Conservation (phyloP, 2,888 invertebrate species). For the Diplazon laetatorius region DNA sequence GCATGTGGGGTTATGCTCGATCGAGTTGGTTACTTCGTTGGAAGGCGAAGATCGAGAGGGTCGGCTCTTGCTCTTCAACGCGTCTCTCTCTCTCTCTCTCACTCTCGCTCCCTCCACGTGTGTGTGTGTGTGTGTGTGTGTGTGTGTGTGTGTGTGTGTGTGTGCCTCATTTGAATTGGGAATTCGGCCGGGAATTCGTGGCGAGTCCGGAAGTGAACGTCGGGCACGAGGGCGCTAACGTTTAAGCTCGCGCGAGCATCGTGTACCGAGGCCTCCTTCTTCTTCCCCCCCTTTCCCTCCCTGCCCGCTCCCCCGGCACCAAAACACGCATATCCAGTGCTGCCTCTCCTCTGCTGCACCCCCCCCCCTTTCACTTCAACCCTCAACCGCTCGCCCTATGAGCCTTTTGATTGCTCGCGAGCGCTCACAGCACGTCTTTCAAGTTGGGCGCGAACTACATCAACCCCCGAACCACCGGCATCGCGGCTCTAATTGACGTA, state of each 20-base stretch:
- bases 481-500: conserved; percentile 76
- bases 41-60: too few relatives aligned
- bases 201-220: conserved; percentile 61
- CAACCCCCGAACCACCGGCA: conserved; percentile 32
- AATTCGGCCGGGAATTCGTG: conserved; percentile 66
- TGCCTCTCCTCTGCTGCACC: conserved; percentile 16
- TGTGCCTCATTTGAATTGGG: conserved; percentile 68
- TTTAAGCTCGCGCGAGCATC: conserved; percentile 68
- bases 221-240: conserved; percentile 70
- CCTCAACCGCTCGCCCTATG: conserved; percentile 26
- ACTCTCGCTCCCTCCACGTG: too few relatives aligned
- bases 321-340: conserved; percentile 68
- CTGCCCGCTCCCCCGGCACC: conserved; percentile 60
- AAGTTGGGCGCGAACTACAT: conserved; percentile 72
- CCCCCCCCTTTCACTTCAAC: too few relatives aligned
- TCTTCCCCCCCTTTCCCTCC: too few relatives aligned
- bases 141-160: too few relatives aligned
- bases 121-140: too few relatives aligned
- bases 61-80: conserved; percentile 23
- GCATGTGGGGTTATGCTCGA: conserved; percentile 50
- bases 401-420: conserved; percentile 58
- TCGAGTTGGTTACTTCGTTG: conserved; percentile 53
- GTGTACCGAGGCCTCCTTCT: too few relatives aligned
- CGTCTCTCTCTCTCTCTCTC: too few relatives aligned
- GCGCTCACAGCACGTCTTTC: conserved; percentile 65